Conservation (phyloP, 2,888 invertebrate genomes). For the Tipula vernalis region DNA sequence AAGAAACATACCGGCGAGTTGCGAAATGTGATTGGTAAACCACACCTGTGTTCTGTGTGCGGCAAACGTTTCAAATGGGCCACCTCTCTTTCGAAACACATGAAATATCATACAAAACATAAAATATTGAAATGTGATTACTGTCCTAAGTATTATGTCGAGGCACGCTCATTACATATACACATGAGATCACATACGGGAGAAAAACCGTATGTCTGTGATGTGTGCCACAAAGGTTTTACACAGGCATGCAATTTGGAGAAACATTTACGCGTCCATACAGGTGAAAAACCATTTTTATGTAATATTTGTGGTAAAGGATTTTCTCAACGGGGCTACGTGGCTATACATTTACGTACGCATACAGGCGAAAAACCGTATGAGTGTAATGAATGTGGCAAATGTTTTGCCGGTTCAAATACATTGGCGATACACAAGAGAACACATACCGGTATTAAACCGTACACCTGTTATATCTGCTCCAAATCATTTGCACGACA, state of each 20-base stretch:
- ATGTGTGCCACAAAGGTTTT: slow-evolving; percentile 12
- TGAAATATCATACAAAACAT: slow-evolving; percentile 40
- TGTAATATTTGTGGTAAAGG: slow-evolving; percentile 16
- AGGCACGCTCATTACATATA: slow-evolving; percentile 25
- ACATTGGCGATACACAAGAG: slow-evolving; percentile 20
- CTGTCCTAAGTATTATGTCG: slow-evolving; percentile 38
- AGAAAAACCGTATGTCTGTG: slow-evolving; percentile 13
- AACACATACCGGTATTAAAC: slow-evolving; percentile 20
- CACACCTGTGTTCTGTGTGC: slow-evolving; percentile 37
- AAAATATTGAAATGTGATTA: slow-evolving; percentile 36
- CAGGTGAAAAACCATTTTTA: slow-evolving; percentile 15
- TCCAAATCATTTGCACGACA: slow-evolving; percentile 19
- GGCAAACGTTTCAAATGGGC: slow-evolving; percentile 39
- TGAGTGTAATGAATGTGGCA: slow-evolving; percentile 18
- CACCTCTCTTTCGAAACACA: slow-evolving; percentile 39
- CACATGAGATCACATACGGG: slow-evolving; percentile 16
- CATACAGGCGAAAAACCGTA: slow-evolving; percentile 19
- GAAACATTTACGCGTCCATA: slow-evolving; percentile 16
- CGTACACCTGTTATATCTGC: slow-evolving; percentile 19
- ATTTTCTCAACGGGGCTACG: slow-evolving; percentile 16
- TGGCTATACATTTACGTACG: slow-evolving; percentile 18
- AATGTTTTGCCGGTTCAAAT: slow-evolving; percentile 21
- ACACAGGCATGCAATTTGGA: slow-evolving; percentile 14
- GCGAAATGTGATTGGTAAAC: slow-evolving; percentile 35
- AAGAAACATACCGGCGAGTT: slow-evolving; percentile 39